These are phyloP conservation scores for Tetranychus piercei DNA, from an alignment of 2,888 invertebrate species.

Conservation along the genomic window DNA sequence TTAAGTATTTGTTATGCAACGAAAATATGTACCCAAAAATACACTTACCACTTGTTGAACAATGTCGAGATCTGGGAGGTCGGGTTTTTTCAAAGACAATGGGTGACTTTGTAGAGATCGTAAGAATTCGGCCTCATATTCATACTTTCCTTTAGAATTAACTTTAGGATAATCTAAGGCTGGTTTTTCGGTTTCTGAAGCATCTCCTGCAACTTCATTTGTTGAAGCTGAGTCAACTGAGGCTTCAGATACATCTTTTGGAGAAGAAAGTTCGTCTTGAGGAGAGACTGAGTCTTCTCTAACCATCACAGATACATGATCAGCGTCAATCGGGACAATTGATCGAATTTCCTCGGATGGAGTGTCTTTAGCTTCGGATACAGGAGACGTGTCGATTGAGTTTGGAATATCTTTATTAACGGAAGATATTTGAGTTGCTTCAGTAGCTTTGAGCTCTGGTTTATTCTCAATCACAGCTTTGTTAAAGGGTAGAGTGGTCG, in stretches of 20 bases:
- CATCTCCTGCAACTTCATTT: background rate
- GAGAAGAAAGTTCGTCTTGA: background rate
- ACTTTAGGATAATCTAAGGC: background rate
- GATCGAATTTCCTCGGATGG: background rate
- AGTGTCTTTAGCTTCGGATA: background rate
- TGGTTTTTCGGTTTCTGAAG: background rate
- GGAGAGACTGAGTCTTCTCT: background rate
- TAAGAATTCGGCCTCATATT: slow-evolving; percentile 7
- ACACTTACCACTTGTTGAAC: slow-evolving; percentile 1
- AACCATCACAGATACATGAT: background rate
- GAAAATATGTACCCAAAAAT: background rate
- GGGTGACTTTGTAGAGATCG: slow-evolving; percentile 4
- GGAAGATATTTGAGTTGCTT: background rate
- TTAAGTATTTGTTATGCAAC: background rate
- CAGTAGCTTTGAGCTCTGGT: background rate
- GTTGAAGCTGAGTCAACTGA: background rate
- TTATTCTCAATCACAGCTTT: background rate
- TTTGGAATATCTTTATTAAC: background rate
- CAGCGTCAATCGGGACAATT: background rate
- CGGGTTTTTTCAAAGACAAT: slow-evolving; percentile 6
- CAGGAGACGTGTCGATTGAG: background rate
- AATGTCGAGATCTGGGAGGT: background rate
- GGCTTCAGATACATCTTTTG: background rate
- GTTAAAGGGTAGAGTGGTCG: background rate
- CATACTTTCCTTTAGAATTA: slow-evolving; percentile 7